A percentile compares a stretch with the other conserved stretches of the same genome.
phyloP scores from a whole-genome alignment of 2,113 vertebrate genomes.

The Dasyprocta punctata region DNA sequence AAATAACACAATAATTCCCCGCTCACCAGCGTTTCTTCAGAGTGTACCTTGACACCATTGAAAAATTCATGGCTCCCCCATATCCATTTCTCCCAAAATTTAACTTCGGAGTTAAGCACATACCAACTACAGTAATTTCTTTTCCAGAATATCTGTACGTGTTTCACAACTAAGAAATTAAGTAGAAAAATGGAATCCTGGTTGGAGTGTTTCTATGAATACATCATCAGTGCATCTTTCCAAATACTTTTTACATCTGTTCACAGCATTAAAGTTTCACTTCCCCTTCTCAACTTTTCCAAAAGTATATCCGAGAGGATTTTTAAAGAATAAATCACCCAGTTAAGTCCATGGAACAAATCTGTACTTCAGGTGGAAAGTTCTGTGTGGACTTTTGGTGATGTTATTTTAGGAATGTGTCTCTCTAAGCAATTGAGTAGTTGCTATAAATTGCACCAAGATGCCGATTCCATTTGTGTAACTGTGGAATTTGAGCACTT shows the following conservation, averaged over 20 bases:
- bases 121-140: slow-evolving; percentile 51
- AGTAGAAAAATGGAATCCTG: background rate
- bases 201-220: slow-evolving; percentile 35
- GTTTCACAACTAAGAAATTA: slow-evolving; percentile 47
- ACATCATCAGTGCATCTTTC: slow-evolving; percentile 21
- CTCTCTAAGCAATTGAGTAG: slow-evolving; percentile 71
- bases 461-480: slow-evolving; percentile 72
- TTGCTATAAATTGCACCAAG: slow-evolving; percentile 77
- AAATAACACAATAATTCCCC: background rate
- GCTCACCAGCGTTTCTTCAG: background rate
- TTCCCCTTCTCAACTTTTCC: background rate
- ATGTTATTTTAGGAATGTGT: slow-evolving; percentile 71
- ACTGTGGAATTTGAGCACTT: slow-evolving; percentile 75
- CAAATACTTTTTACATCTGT: slow-evolving; percentile 35
- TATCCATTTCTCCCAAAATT: background rate
- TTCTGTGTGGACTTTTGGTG: slow-evolving; percentile 21
- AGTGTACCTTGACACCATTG: background rate
- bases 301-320: background rate
- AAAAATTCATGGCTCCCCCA: background rate
- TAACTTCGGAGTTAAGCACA: background rate
- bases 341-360: slow-evolving; percentile 63
- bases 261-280: slow-evolving; percentile 5
- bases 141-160: background rate
- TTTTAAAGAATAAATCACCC: slow-evolving; percentile 55
- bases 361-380: slow-evolving; percentile 31